These are phyloP conservation scores for Lonchura striata DNA, from an alignment of 2,113 vertebrate species.

Conservation along the genomic window DNA sequence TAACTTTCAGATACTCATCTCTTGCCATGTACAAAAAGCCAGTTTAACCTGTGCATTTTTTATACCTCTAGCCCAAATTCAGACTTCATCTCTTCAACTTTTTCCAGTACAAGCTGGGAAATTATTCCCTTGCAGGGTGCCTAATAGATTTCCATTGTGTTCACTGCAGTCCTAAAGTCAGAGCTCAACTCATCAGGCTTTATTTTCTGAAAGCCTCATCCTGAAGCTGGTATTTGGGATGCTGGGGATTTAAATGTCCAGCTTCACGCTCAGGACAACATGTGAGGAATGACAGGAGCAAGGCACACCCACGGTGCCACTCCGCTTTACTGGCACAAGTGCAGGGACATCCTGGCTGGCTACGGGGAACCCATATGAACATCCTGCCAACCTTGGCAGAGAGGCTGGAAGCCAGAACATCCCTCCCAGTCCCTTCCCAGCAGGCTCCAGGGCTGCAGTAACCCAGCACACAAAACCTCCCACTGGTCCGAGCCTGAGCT, in stretches of 20 bases:
- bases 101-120: background rate
- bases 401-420: background rate
- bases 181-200: background rate
- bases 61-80: background rate
- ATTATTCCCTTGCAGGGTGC: background rate
- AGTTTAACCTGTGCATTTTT: background rate
- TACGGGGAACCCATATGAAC: background rate
- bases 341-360: fast-evolving
- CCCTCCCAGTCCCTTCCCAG: background rate
- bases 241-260: background rate
- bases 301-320: fast-evolving
- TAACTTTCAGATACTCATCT: background rate
- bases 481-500: background rate
- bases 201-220: background rate
- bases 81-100: background rate
- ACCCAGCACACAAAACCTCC: background rate
- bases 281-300: background rate
- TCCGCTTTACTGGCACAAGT: background rate
- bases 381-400: background rate
- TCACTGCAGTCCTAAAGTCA: background rate
- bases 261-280: background rate
- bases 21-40: background rate
- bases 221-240: background rate
- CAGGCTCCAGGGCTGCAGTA: background rate
- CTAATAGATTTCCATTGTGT: background rate